Conservation (phyloP, 2,888 invertebrate species). For the Plebejus melissa region DNA sequence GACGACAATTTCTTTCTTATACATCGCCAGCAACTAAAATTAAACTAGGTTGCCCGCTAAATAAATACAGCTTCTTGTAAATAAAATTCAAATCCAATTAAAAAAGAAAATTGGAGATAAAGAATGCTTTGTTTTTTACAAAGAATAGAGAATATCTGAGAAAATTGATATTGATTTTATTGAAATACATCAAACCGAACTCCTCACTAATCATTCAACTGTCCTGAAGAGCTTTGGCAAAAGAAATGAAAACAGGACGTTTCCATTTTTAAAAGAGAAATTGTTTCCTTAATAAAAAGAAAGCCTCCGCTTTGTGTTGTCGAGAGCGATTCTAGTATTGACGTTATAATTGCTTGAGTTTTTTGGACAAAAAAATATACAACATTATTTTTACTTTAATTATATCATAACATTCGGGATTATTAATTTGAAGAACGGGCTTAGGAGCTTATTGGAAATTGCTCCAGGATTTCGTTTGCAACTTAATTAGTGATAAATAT, state of each 20-base stretch:
- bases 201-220: conserved; percentile 30
- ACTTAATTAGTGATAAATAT: background rate
- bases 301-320: conserved; percentile 23
- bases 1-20: background rate
- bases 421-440: background rate
- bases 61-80: background rate
- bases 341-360: conserved; percentile 19
- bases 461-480: background rate
- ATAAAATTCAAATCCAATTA: conserved; percentile 3
- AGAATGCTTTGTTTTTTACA: conserved; percentile 15
- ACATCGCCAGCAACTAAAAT: background rate
- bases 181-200: conserved; percentile 30
- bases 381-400: background rate
- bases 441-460: conserved; percentile 1
- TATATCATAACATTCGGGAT: background rate
- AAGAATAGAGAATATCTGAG: conserved; percentile 21
- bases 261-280: conserved; percentile 28
- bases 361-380: background rate
- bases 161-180: conserved; percentile 29
- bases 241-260: conserved; percentile 28
- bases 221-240: conserved; percentile 28
- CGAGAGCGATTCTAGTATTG: conserved; percentile 19
- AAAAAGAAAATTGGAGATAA: conserved; percentile 11
- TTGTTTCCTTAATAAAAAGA: conserved; percentile 24
- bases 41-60: background rate